These are phyloP conservation scores for Eupleurogrammus muticus DNA, from an alignment of 2,797 vertebrate species.

Conservation along the genomic window DNA sequence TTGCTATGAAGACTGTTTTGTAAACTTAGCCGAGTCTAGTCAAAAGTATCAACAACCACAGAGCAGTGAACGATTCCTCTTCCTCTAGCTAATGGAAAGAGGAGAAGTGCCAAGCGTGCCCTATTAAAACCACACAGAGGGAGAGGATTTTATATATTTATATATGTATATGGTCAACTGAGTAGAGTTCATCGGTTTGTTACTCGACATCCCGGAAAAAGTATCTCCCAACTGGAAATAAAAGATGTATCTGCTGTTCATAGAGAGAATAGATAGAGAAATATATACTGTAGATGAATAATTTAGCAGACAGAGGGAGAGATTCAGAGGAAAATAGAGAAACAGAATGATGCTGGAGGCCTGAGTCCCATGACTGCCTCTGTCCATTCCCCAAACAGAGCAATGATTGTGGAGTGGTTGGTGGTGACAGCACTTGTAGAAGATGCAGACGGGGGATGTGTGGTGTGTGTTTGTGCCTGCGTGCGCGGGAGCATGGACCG, in stretches of 20 bases:
- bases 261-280: not conserved
- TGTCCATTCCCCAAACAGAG: conserved; percentile 67
- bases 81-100: conserved; percentile 66
- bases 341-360: conserved; percentile 49
- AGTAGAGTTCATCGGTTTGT: conserved; percentile 14
- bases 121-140: conserved; percentile 68
- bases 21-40: conserved; percentile 45
- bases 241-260: conserved; percentile 3
- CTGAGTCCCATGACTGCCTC: conserved; percentile 70
- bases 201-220: not conserved
- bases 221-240: conserved; percentile 5
- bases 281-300: conserved; percentile 17
- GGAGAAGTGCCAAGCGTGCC: conserved; percentile 58
- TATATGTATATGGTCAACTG: not conserved
- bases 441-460: conserved; percentile 41
- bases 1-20: conserved; percentile 62
- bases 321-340: conserved; percentile 27
- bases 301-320: conserved; percentile 17
- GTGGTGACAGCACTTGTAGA: conserved; percentile 72
- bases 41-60: conserved; percentile 63
- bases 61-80: conserved; percentile 40
- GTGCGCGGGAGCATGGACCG: conserved; percentile 42
- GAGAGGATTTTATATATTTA: conserved; percentile 35
- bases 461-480: conserved; percentile 25
- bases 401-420: conserved; percentile 70